Base-by-base conservation (phyloP, 1,140 invertebrate species). In the Plectus sambesii region DNA sequence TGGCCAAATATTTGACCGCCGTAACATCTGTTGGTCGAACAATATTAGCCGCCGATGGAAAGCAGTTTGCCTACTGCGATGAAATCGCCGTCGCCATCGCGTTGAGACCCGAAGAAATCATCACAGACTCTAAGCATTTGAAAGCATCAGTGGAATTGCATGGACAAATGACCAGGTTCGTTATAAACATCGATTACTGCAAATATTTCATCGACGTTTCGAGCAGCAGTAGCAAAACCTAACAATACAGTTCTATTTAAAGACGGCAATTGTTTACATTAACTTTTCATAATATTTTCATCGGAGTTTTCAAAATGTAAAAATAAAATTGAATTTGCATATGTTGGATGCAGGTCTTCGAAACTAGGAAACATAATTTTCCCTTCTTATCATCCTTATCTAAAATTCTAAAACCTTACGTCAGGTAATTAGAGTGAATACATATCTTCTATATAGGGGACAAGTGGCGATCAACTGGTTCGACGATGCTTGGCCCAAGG, bases 41-140 rank as follows among this genome's bases (percentile, higher is more conserved):
- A 26, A 44, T 45, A 3, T 30, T 66, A 24, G 53, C 49, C 8
- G 29, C 33, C 25, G 54, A 42, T 29, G 49, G 47, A 4, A 41
- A 61, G 2, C 63, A 69, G 41, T 66, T 45, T 40, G 53, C 60
- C 2, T 66, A 60, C 42, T 66, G 63, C 26, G 63, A 66, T 37
- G 61, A 66, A 44, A 63, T 66, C 20, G 60, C 62, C 29, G 49
- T 66, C 2, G 54, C 53, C 5, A 51, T 54, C 3, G 63, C 65
- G 15, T 63, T 66, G 9, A 51, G 54, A 25, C 55, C 56, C n/a
- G 60, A 56, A 22, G 36, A 42, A 24, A 45, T 66, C 5, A 61
- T 69, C 19, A 22, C 38, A 2, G 57, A 68, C 17, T 30, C 37
- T 12, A 54, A 54, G 35, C 42, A 55, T 15, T 26, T 68, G 3